A percentile compares a stretch with the other conserved stretches of the same genome.
phyloP scores from a whole-genome alignment of 1,140 invertebrate species.

The Tribolium madens region DNA sequence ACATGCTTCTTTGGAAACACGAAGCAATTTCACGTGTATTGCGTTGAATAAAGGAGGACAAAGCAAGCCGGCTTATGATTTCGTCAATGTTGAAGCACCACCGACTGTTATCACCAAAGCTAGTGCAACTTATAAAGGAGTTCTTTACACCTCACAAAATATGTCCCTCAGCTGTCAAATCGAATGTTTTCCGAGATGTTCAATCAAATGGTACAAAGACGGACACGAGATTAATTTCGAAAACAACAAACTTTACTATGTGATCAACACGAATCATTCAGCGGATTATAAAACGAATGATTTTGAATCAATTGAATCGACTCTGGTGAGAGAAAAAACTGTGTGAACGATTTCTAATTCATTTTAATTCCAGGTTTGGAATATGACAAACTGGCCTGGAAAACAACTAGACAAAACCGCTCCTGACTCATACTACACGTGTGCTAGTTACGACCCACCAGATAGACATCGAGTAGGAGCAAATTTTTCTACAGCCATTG shows the following conservation, averaged over 20 bases:
- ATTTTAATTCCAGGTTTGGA: conserved; percentile 70
- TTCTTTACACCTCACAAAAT: conserved; percentile 76
- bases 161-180: conserved; percentile 88
- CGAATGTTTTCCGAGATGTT: conserved; percentile 88
- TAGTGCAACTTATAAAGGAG: conserved; percentile 84
- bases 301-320: conserved; percentile 88
- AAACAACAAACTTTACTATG: conserved; percentile 75
- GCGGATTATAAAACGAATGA: conserved; percentile 82
- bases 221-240: conserved; percentile 73
- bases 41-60: conserved; percentile 86
- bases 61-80: conserved; percentile 77
- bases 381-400: conserved; percentile 85
- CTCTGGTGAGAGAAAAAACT: conserved; percentile 79
- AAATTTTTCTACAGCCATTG: conserved; percentile 83
- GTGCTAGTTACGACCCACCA: conserved; percentile 76
- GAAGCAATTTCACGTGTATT: conserved; percentile 88
- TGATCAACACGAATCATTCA: conserved; percentile 74
- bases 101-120: conserved; percentile 85
- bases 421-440: conserved; percentile 88
- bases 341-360: too few relatives aligned
- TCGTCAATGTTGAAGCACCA: conserved; percentile 84
- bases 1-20: conserved; percentile 82
- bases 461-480: conserved; percentile 81
- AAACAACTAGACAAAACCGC: conserved; percentile 79
- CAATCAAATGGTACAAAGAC: conserved; percentile 86